Percentiles rank a stretch among this genome's conserved stretches.
Evolutionary conservation across 2,113 vertebrate species (phyloP).

Genomic region (Nothoprocta pentlandii): DNA sequence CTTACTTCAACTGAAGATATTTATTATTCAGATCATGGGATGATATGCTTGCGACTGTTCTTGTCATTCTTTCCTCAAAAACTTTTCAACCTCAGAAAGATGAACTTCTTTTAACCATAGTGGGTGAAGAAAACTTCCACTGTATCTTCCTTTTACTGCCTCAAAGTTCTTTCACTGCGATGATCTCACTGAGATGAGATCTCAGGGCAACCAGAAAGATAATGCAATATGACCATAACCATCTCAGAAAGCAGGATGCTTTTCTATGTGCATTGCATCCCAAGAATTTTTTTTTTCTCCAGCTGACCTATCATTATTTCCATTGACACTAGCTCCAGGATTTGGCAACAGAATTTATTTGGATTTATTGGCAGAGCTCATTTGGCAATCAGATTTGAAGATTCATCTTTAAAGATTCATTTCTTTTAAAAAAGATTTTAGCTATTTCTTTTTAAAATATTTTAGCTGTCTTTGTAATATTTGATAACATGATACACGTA

Average conservation of each 20-base stretch:
- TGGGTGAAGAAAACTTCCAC: neutral
- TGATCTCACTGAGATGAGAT: neutral
- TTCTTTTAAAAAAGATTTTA: neutral
- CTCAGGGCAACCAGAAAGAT: neutral
- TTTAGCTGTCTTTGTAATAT: neutral
- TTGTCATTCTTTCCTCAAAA: neutral
- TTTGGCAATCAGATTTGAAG: neutral
- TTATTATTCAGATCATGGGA: neutral
- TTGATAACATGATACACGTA: fast-evolving
- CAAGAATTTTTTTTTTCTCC: neutral
- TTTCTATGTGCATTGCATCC: neutral
- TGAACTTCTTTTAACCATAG: neutral
- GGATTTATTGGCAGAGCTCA: fast-evolving
- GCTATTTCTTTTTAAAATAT: neutral
- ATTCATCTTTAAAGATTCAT: neutral
- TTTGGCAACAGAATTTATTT: neutral
- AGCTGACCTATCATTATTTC: neutral
- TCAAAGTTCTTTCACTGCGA: neutral
- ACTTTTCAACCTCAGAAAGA: neutral
- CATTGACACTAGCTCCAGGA: neutral
- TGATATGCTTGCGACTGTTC: neutral
- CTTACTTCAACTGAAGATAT: neutral
- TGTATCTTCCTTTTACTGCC: neutral
- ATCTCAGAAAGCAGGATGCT: neutral
- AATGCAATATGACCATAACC: no score